Conservation (phyloP, 2,113 vertebrate genomes). For the Patagioenas fasciata region DNA sequence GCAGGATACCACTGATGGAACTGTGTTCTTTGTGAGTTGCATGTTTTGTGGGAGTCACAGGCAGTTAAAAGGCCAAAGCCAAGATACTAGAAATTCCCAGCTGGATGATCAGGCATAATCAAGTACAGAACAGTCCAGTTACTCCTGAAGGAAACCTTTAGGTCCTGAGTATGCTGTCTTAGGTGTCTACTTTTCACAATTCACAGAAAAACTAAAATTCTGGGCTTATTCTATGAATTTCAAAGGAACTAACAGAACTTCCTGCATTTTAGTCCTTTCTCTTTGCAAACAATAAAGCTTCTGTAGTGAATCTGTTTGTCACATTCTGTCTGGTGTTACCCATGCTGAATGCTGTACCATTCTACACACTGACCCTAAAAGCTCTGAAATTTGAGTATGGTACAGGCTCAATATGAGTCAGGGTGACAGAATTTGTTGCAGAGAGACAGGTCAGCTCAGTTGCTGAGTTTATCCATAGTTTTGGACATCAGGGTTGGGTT, state of each 20-base stretch:
- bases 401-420: neutral
- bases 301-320: neutral
- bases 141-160: neutral
- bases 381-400: neutral
- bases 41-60: neutral
- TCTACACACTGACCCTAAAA: neutral
- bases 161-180: neutral
- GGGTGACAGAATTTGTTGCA: neutral
- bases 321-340: neutral
- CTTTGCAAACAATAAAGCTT: neutral
- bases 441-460: neutral
- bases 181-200: neutral
- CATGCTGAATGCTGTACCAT: neutral
- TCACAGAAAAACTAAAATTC: neutral
- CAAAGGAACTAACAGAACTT: neutral
- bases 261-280: neutral
- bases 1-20: neutral
- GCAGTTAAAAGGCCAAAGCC: neutral
- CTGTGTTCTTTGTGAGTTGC: neutral
- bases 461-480: neutral
- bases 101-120: neutral
- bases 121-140: neutral
- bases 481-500: rapidly evolving
- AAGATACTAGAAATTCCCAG: neutral
- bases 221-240: neutral